These are phyloP conservation scores for Enoplosus armatus DNA, from an alignment of 2,797 vertebrate genomes.

Conservation along the genomic window DNA sequence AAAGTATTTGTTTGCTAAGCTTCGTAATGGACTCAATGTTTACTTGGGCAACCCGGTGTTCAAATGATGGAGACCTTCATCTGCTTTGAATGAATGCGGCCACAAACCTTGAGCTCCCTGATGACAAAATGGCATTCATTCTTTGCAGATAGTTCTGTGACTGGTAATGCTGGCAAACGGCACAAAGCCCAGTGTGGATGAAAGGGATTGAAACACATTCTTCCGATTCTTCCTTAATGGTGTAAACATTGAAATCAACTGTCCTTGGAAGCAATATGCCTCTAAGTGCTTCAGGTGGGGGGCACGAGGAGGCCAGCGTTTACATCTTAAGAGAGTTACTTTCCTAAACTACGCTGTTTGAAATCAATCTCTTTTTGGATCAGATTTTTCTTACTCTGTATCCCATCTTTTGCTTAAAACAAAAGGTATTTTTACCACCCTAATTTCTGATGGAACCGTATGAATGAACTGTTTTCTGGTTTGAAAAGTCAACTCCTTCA, in stretches of 20 bases:
- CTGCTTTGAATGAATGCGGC: background rate
- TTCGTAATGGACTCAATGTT: background rate
- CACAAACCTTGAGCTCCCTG: constrained; percentile 10
- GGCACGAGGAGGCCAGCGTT: background rate
- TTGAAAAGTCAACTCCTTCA: constrained; percentile 60
- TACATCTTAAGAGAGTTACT: background rate
- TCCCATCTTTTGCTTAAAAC: background rate
- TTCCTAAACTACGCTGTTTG: background rate
- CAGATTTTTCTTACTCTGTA: background rate
- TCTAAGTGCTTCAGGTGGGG: constrained; percentile 16
- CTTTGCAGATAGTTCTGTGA: background rate
- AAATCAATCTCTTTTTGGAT: background rate
- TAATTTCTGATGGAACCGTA: background rate
- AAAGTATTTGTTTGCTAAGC: background rate
- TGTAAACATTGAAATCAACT: constrained; percentile 35
- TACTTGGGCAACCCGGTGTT: background rate
- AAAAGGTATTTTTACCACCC: background rate
- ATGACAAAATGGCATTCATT: background rate
- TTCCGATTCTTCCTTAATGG: constrained; percentile 31
- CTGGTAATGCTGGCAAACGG: background rate
- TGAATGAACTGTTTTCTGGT: constrained; percentile 1
- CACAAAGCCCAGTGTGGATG: constrained; percentile 21
- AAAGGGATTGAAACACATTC: constrained; percentile 20
- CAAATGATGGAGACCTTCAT: constrained; percentile 20
- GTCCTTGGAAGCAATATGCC: constrained; percentile 43